Percentiles rank a stretch among this genome's conserved stretches.
phyloP scores from a whole-genome alignment of 2,888 invertebrate species.

The Ligdia adustata region DNA sequence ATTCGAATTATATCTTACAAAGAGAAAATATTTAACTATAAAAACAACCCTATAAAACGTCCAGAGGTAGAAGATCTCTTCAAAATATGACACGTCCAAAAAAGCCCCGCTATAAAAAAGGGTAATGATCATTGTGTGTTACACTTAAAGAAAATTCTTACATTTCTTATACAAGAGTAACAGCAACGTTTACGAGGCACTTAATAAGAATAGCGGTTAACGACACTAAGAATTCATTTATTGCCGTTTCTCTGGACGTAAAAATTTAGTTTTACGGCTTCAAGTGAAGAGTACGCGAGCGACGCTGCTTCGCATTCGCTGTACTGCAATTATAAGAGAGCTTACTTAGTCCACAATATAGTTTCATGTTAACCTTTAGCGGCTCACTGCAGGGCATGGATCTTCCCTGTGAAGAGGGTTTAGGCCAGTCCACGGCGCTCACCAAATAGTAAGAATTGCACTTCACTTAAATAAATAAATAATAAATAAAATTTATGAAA shows the following conservation, averaged over 20 bases:
- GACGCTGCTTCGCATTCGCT: no score
- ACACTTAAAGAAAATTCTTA: constrained; percentile 21
- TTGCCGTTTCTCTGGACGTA: constrained; percentile 42
- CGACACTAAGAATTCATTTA: constrained; percentile 62
- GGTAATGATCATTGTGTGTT: constrained; percentile 23
- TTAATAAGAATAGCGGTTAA: constrained; percentile 58
- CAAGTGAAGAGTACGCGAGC: background rate
- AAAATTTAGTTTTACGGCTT: constrained; percentile 37
- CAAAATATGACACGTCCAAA: constrained; percentile 21
- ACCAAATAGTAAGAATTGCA: no score
- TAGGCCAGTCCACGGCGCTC: no score
- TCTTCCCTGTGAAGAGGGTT: no score
- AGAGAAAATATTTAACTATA: background rate
- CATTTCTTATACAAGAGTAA: constrained; percentile 29
- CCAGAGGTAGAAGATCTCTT: constrained; percentile 11
- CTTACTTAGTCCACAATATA: no score
- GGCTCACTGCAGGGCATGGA: no score
- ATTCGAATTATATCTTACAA: no score
- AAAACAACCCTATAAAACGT: background rate
- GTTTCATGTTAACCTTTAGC: no score
- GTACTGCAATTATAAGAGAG: no score
- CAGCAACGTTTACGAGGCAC: constrained; percentile 42
- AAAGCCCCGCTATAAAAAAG: constrained; percentile 17
- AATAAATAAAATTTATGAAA: no score
- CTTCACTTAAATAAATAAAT: no score